Conservation (phyloP, 2,113 vertebrate genomes). For the Lipophrys pholis region DNA sequence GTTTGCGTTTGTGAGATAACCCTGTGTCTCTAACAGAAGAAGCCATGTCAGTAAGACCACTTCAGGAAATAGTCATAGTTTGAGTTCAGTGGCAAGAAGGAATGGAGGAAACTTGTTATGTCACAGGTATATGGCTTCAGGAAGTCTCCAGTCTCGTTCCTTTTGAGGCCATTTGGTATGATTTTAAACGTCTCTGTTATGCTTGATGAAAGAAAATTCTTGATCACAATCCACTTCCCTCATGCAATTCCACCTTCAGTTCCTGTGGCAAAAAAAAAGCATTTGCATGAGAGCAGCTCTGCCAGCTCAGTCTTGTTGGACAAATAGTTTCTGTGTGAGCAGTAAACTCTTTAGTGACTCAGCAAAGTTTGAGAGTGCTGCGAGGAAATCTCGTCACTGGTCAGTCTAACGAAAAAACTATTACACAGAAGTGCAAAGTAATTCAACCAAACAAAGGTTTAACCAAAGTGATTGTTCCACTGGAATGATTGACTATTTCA, state of each 20-base stretch:
- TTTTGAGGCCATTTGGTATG: too few relatives aligned
- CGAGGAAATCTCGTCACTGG: neutral
- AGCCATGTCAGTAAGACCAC: neutral
- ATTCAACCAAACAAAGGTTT: neutral
- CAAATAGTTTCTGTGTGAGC: constrained; percentile 22
- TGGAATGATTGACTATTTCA: too few relatives aligned
- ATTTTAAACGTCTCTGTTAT: too few relatives aligned
- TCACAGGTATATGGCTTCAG: neutral
- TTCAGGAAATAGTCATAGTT: neutral
- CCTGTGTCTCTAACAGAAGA: neutral
- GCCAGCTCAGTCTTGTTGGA: constrained; percentile 50
- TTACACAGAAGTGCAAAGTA: neutral
- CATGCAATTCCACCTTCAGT: constrained; percentile 1
- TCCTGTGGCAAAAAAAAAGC: neutral
- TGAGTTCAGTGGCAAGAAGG: neutral
- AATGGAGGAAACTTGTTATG: neutral
- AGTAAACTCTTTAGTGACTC: constrained; percentile 3
- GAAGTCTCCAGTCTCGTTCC: too few relatives aligned
- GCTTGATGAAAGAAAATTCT: too few relatives aligned
- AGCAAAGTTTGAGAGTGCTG: constrained; percentile 2
- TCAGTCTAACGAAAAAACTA: neutral
- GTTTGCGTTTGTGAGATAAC: constrained; percentile 5
- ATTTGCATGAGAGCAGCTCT: neutral
- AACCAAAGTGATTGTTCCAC: neutral
- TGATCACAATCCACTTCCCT: too few relatives aligned